Percentiles rank a stretch among this genome's conserved stretches.
Evolutionary conservation across 1,140 invertebrate species (phyloP).

Genomic region (Zophobas atratus): DNA sequence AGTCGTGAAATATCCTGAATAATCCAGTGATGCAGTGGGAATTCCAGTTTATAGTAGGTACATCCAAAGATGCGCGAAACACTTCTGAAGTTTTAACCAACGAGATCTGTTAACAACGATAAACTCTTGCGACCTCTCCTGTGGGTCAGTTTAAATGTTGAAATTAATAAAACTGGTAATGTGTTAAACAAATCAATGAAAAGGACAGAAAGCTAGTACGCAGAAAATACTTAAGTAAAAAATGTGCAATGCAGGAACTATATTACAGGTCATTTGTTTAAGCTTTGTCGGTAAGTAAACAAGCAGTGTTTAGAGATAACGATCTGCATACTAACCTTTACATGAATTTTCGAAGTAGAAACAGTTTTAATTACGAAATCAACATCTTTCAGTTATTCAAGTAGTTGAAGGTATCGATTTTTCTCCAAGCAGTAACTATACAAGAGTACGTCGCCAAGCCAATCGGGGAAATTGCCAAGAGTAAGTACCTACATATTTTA

Average conservation of each 20-base stretch:
- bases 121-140: neutral
- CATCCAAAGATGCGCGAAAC: neutral
- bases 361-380: no score
- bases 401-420: no score
- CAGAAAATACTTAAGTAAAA: neutral
- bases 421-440: no score
- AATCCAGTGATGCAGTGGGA: neutral
- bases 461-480: no score
- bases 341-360: no score
- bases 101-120: neutral
- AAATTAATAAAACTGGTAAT: neutral
- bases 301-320: neutral
- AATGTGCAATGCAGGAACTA: neutral
- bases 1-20: no score
- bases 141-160: slow-evolving; percentile 8
- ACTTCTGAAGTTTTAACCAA: neutral
- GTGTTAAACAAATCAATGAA: neutral
- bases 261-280: neutral
- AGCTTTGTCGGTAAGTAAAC: neutral
- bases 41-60: neutral
- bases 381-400: no score
- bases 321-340: neutral
- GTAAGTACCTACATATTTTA: no score
- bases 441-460: no score
- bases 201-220: neutral